These are phyloP conservation scores for Pocillopora verrucosa DNA, from an alignment of 64 coral and sea anemone species.

Conservation along the genomic window DNA sequence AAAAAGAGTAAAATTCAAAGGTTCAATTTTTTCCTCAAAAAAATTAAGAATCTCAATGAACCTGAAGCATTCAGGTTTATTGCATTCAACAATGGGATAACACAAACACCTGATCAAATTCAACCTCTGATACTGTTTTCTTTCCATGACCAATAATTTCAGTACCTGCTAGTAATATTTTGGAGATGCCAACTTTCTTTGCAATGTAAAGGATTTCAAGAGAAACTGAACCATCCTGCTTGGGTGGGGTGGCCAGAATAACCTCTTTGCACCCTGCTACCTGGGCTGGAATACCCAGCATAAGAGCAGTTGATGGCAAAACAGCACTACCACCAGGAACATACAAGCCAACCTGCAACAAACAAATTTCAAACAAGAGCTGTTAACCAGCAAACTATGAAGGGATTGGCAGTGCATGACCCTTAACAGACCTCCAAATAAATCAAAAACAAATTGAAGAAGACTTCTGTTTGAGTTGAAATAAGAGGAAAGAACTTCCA, in stretches of 20 bases:
- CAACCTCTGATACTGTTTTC: background rate
- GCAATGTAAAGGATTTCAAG: slow-evolving; percentile 56
- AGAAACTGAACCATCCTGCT: slow-evolving; percentile 50
- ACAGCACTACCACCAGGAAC: slow-evolving; percentile 65
- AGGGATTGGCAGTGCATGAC: too few relatives aligned
- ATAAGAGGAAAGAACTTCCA: too few relatives aligned
- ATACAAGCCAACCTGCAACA: slow-evolving; percentile 43
- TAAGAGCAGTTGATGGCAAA: slow-evolving; percentile 59
- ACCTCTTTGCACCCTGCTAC: slow-evolving; percentile 57
- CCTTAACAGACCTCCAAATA: too few relatives aligned
- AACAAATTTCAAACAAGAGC: background rate
- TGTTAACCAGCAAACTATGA: too few relatives aligned
- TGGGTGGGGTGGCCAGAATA: slow-evolving; percentile 53
- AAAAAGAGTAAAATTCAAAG: background rate
- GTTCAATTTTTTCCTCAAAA: background rate
- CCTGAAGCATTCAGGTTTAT: too few relatives aligned
- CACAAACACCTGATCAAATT: too few relatives aligned
- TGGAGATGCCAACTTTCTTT: slow-evolving; percentile 52
- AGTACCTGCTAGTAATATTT: slow-evolving; percentile 64
- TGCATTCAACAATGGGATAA: too few relatives aligned
- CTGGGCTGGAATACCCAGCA: slow-evolving; percentile 68
- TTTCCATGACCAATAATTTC: background rate
- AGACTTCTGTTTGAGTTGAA: too few relatives aligned
- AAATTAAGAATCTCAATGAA: background rate
- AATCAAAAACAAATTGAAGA: too few relatives aligned